Conservation (phyloP, 2,888 invertebrate genomes). For the Actias luna region DNA sequence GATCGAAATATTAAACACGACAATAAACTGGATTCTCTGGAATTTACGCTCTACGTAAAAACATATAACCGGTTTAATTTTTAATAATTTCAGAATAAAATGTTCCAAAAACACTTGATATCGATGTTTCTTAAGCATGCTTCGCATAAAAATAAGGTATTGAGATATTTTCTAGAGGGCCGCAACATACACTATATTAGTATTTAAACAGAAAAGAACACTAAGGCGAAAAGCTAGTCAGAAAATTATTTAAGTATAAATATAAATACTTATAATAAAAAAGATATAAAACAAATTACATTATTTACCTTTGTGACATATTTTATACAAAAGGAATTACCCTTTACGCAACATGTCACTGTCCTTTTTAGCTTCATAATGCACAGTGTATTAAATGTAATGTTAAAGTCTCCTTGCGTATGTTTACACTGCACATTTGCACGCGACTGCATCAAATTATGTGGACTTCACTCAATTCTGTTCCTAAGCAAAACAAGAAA, state of each 20-base stretch:
- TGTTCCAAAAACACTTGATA: too few relatives aligned
- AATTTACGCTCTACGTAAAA: too few relatives aligned
- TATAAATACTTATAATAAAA: not conserved
- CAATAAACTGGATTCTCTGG: too few relatives aligned
- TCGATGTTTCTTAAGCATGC: too few relatives aligned
- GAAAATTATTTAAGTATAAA: not conserved
- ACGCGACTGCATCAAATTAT: slow-evolving; percentile 55
- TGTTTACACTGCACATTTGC: slow-evolving; percentile 46
- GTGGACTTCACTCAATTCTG: slow-evolving; percentile 46
- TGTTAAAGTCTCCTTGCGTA: slow-evolving; percentile 31
- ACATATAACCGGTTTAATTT: too few relatives aligned
- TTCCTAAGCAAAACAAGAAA: slow-evolving; percentile 57
- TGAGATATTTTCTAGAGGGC: not conserved
- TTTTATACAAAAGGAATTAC: slow-evolving; percentile 61
- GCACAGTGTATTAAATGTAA: slow-evolving; percentile 35
- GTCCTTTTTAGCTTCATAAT: slow-evolving; percentile 74
- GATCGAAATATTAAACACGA: too few relatives aligned
- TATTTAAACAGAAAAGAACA: not conserved
- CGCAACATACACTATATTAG: not conserved
- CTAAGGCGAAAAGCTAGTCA: not conserved
- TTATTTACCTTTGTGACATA: slow-evolving; percentile 36
- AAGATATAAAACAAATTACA: not conserved
- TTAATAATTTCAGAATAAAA: too few relatives aligned
- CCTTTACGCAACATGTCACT: slow-evolving; percentile 65
- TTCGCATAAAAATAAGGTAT: not conserved